Conservation (phyloP, 1,140 invertebrate species). For the Neodiprion pinetum region DNA sequence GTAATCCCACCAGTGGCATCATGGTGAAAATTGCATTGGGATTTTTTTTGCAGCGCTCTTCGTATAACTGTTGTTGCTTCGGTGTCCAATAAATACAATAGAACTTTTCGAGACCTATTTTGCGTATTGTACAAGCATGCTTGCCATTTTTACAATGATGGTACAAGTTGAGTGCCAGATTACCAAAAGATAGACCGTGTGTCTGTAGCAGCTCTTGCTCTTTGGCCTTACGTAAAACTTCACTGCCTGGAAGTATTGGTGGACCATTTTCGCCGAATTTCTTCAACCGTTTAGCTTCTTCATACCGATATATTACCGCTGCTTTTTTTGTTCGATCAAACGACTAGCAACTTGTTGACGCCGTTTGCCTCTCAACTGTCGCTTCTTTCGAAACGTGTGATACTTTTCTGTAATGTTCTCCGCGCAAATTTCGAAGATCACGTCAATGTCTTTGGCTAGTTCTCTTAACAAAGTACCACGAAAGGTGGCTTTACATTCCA, state of each 20-base stretch:
- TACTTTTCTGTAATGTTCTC: background rate
- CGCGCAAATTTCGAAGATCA: slow-evolving; percentile 12
- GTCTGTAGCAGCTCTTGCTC: slow-evolving; percentile 17
- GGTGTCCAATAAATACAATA: slow-evolving; percentile 15
- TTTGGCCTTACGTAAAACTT: slow-evolving; percentile 26
- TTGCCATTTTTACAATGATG: slow-evolving; percentile 5
- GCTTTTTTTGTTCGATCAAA: slow-evolving; percentile 17
- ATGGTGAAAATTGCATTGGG: slow-evolving; percentile 24
- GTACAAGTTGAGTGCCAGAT: slow-evolving; percentile 20
- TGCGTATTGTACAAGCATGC: slow-evolving; percentile 15
- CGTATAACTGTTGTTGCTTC: slow-evolving; percentile 29
- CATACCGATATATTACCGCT: slow-evolving; percentile 22
- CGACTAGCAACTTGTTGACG: slow-evolving; percentile 11
- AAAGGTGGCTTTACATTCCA: slow-evolving; percentile 19
- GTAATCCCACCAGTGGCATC: slow-evolving; percentile 23
- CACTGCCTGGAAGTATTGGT: slow-evolving; percentile 14
- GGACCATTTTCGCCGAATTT: slow-evolving; percentile 20
- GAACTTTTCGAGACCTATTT: slow-evolving; percentile 19
- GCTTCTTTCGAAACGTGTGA: slow-evolving; percentile 11
- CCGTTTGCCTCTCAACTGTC: slow-evolving; percentile 15
- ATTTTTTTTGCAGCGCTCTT: slow-evolving; percentile 19
- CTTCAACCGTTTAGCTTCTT: slow-evolving; percentile 18
- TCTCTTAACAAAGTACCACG: slow-evolving; percentile 10
- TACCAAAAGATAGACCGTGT: slow-evolving; percentile 14
- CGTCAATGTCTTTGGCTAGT: background rate